Base-by-base conservation (phyloP, 2,888 invertebrate genomes). In the Leucozona laternaria region DNA sequence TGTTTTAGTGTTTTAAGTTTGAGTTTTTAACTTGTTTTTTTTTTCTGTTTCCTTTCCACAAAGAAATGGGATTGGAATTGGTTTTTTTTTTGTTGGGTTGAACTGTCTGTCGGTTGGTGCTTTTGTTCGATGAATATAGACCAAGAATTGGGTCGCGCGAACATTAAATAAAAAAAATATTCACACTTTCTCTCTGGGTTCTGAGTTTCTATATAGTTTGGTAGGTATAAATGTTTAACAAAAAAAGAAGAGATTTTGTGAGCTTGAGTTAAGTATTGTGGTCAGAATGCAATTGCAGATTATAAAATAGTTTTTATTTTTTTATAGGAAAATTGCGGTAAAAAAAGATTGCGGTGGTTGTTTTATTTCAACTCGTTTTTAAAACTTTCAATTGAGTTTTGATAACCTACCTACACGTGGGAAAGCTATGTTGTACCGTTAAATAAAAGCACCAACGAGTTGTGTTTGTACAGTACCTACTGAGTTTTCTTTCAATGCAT, bases 1-100 rank as follows among this genome's bases (percentile, higher is more conserved):
- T 82, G 82, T 82, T 82, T 75, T 78, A 82, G 78, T 73, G 17
- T 53, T 71, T 45, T 17, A 48, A 71, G 77, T 66, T 73, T 70
- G 58, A 28, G 28, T 37, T 37, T 57, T 75, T 43, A 15, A 40
- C 15, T 37, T 45, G 5, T 45, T 58, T 57, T 75, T 48, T 22
- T 15, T 45, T 25, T 6, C n/a, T 43, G 4, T 15, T 40, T 40
- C 11, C 25, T 15, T 48, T 50, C 22, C 13, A n/a, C 5, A 66
- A 48, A 64, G 17, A 50, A 48, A 48, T 62, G 62, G 62, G 10
- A 43, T 28, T 40, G 43, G 17, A 62, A 62, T 43, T 62, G 62
- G 22, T 62, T 62, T 62, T 62, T 25, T 34, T 34, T 34, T 34
- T n/a, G n/a, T n/a, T 13, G 43, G 28, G 43, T 17, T 58, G 37